Evolutionary conservation across 2,113 vertebrate genomes (phyloP), one percentile per base, ranked within the genome.

Genomic region (Silurus asotus): DNA sequence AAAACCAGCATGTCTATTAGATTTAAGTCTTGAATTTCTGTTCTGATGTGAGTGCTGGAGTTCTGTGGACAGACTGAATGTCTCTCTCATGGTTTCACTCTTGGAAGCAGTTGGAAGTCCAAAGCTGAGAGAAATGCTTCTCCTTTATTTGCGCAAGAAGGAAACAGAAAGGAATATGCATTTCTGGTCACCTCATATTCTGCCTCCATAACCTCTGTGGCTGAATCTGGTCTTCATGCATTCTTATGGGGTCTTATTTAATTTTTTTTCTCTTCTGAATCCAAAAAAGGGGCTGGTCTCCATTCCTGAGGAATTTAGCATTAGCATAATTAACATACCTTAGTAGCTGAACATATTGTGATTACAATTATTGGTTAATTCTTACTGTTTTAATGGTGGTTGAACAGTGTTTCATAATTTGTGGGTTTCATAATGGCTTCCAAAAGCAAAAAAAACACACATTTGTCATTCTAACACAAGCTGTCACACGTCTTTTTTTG

Each of bases 1-100:
- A 86, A 82, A 86, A 14, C 55, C 79, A 75, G 25, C 23, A 56
- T 53, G 53, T 87, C 61, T 82, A 76, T 65, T 87, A 82, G 86
- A 87, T 87, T 77, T 62, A 76, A 8, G 70, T 13, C 49, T 53
- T 76, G 61, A 78, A 25, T 67, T 56, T 84, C 72, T 77, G 49
- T 23, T 77, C 75, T 28, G 74, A 64, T 77, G 65, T n/a, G 84
- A 86, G 56, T 6, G 37, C 25, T n/a, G 49, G 19, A 67, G 48
- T 25, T 74, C 59, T 77, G 70, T 82, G 86, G 86, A 83, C 81
- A 87, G 86, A 82, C 81, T 87, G 70, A 8, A 48, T 67, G 81
- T 82, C 86, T 87, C 80, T 1, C 80, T 83, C 10, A 67, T 65
- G 86, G 67, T 82, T 86, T 86, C 28, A 37, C 53, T 81, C 67